Evolutionary conservation across 2,797 vertebrate genomes (phyloP), one percentile per base, ranked within the genome.

Genomic region (Hozukius guyotensis): DNA sequence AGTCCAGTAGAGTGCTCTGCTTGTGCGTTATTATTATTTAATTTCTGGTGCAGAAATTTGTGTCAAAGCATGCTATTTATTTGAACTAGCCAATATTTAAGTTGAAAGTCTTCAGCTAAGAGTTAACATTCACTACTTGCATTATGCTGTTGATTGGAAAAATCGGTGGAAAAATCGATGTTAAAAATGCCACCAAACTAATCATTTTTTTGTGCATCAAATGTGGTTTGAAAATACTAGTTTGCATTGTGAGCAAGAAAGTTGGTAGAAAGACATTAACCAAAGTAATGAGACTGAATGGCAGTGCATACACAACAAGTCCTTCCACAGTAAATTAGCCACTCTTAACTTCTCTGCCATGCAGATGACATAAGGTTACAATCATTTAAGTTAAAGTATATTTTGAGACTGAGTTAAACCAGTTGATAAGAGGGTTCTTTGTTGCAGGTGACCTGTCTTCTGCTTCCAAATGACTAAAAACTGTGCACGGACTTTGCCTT

Each of bases 401-500:
- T 68, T 68, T 56, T 64, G 4, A 63, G 5, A 67, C 36, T 18
- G 2, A 68, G 25, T 72, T 24, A 60, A 79, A 80, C 60, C 11
- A 63, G 18, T 46, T 66, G 11, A 73, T 61, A 36, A 20, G 22
- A 56, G n/a, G 13, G 4, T 18, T 53, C 3, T n/a, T 59, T 64
- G 46, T 52, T 42, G 42, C 4, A 61, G 29, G 14, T 62, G 38
- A 24, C 46, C 69, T 25, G 29, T 76, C 74, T 52, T 52, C 22
- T 8, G 29, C 73, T 68, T 68, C 46, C 38, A 69, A 70, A 63
- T 60, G n/a, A 65, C 24, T 56, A 63, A 64, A 55, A 86, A 75
- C 77, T 68, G 42, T 68, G 49, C 49, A 60, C 46, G 22, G 68
- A 72, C 67, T 78, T 89, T 70, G 65, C 59, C 27, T 75, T 75